Conservation (phyloP, 2,888 invertebrate species). For the Pollenia griseotomentosa region DNA sequence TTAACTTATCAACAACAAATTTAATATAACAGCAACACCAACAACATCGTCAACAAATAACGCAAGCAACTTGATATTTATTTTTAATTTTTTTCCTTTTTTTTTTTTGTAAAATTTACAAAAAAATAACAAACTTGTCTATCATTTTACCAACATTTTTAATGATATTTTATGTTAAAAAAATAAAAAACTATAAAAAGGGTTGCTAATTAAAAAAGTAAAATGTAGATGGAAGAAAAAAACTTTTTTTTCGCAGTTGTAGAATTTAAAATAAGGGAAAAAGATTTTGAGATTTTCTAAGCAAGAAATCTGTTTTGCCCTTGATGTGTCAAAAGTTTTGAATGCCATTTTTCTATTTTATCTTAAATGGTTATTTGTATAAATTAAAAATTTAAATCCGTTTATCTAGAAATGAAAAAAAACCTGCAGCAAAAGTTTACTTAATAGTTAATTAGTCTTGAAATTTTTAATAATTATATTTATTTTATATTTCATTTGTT, state of each 20-base stretch:
- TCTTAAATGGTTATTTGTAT: constrained; percentile 10
- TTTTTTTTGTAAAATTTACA: background rate
- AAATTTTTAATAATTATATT: constrained; percentile 18
- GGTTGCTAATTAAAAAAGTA: constrained; percentile 58
- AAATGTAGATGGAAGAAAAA: constrained; percentile 16
- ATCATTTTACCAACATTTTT: constrained; percentile 35
- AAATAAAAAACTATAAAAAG: constrained; percentile 10
- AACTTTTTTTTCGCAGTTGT: background rate
- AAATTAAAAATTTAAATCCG: constrained; percentile 15
- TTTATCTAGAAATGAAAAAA: background rate
- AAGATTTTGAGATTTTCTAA: constrained; percentile 45
- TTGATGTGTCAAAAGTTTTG: background rate
- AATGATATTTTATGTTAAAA: constrained; percentile 14
- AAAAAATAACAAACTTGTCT: constrained; percentile 25
- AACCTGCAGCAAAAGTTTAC: constrained; percentile 7
- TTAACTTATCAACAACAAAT: constrained; percentile 46
- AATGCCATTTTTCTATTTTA: background rate
- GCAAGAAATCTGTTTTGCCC: background rate
- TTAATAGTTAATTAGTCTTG: constrained; percentile 42
- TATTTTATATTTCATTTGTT: constrained; percentile 8
- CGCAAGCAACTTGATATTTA: constrained; percentile 7
- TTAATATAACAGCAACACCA: constrained; percentile 10
- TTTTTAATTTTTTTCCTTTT: background rate
- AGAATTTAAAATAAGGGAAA: constrained; percentile 11
- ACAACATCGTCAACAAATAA: background rate